Percentiles rank a stretch among this genome's conserved stretches.
These are phyloP conservation scores for Akabosia matsudoensis DNA, from an alignment of 1,140 invertebrate species.

Conservation along the genomic window DNA sequence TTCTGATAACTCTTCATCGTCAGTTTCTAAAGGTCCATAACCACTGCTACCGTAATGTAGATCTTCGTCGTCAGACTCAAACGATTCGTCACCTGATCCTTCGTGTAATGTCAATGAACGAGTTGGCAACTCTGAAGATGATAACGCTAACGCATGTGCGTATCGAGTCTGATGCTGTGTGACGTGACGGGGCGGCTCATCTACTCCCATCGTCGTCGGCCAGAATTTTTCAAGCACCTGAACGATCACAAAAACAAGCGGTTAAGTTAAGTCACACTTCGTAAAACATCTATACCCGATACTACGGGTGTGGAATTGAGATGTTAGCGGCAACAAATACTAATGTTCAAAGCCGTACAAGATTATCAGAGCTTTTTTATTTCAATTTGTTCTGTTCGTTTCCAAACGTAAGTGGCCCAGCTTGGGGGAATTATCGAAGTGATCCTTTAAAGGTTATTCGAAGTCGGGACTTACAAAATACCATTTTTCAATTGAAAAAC, in stretches of 20 bases:
- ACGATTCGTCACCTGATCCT: background rate
- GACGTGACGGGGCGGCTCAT: too few species aligned
- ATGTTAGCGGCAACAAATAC: background rate
- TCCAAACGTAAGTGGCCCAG: too few species aligned
- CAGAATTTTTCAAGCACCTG: constrained; percentile 7
- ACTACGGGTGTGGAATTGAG: background rate
- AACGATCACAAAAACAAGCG: background rate
- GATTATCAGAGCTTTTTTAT: too few species aligned
- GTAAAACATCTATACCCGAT: background rate
- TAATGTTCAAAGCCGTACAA: too few species aligned
- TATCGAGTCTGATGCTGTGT: background rate
- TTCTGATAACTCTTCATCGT: constrained; percentile 33
- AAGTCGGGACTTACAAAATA: too few species aligned
- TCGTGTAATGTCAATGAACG: background rate
- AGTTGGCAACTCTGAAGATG: background rate
- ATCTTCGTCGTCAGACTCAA: constrained; percentile 6
- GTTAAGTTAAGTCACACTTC: background rate
- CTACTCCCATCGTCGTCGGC: background rate
- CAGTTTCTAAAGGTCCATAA: constrained; percentile 17
- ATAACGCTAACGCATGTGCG: background rate
- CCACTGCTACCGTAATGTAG: background rate
- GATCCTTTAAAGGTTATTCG: too few species aligned
- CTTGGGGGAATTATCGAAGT: too few species aligned
- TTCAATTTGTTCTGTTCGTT: too few species aligned
- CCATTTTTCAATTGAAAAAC: too few species aligned